Evolutionary conservation across 1,140 invertebrate species (phyloP), one percentile per base, ranked within the genome.

Genomic region (Drosophila serrata): DNA sequence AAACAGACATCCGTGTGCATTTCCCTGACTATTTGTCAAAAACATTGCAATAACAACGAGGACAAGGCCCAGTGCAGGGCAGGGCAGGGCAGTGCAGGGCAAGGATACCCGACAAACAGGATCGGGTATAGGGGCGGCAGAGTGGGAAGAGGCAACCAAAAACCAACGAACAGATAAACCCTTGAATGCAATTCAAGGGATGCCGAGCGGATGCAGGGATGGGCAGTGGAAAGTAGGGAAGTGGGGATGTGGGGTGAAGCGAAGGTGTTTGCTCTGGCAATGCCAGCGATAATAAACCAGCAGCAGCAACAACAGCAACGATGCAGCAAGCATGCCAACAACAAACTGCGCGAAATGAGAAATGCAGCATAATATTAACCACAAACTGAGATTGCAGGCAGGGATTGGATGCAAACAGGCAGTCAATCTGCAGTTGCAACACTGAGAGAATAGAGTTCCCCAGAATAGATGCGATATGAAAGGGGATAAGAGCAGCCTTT

Each of bases 1-100:
- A 90, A 90, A 90, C 85, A 90, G 85, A 87, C 85, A 90, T 90
- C 85, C 85, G 85, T 90, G 85, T 90, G 85, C 85, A 90, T 90
- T 90, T 90, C 85, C 85, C 81, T 90, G 78, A 90, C 85, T 90
- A 90, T 90, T 90, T 90, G 85, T 90, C 85, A 90, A 90, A 90
- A 90, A 90, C 85, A 90, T 81, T 90, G 84, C 85, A 79, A 87
- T 87, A 88, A 80, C 84, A 87, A 87, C 84, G 68, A 57, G 62
- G 45, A 58, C 73, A 40, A 15, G 72, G 58, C 37, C 48, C 45
- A 59, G 42, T 40, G 24, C 49, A 31, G 37, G 45, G 24, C 48
- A 19, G 48, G 15, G n/a, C n/a, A n/a, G n/a, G n/a, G n/a, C 45
- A 59, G 42, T 40, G 24, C 49, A 31, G 37, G 45, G 24, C 48